These are phyloP conservation scores for Agrilus planipennis DNA, from an alignment of 1,140 invertebrate species.

Conservation along the genomic window DNA sequence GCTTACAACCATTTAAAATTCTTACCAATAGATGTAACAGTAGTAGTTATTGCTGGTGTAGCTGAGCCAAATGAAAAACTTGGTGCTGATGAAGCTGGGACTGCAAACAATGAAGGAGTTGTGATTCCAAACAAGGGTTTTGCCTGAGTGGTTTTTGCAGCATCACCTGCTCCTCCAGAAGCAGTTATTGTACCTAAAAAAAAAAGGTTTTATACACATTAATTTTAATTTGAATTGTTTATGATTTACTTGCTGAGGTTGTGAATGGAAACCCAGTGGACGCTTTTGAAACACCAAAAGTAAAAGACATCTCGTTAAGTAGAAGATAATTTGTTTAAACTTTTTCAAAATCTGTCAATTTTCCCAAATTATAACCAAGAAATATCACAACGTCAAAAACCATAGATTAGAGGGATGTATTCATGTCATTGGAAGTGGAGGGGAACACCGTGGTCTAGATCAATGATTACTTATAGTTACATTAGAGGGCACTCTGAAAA, in stretches of 20 bases:
- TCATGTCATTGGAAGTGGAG: no score
- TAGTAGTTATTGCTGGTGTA: conserved; percentile 18
- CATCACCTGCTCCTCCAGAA: background rate
- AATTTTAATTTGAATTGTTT: background rate
- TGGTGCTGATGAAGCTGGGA: background rate
- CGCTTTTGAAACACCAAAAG: conserved; percentile 13
- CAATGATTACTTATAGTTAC: no score
- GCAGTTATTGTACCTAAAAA: conserved; percentile 8
- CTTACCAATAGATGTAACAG: background rate
- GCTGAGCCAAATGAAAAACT: conserved; percentile 14
- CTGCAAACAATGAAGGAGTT: background rate
- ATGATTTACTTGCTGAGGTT: conserved; percentile 11
- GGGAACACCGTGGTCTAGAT: no score
- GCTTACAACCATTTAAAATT: background rate
- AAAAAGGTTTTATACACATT: background rate
- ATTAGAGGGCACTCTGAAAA: no score
- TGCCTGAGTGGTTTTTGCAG: background rate
- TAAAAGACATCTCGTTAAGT: conserved; percentile 20
- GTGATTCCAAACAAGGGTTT: conserved; percentile 4
- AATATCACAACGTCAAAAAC: no score
- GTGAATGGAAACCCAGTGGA: conserved; percentile 13
- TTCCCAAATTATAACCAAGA: no score
- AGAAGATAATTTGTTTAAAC: no score
- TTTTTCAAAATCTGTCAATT: no score
- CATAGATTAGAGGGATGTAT: no score